Base-by-base conservation (phyloP, 2,888 invertebrate genomes). In the Seira sanloemensis region DNA sequence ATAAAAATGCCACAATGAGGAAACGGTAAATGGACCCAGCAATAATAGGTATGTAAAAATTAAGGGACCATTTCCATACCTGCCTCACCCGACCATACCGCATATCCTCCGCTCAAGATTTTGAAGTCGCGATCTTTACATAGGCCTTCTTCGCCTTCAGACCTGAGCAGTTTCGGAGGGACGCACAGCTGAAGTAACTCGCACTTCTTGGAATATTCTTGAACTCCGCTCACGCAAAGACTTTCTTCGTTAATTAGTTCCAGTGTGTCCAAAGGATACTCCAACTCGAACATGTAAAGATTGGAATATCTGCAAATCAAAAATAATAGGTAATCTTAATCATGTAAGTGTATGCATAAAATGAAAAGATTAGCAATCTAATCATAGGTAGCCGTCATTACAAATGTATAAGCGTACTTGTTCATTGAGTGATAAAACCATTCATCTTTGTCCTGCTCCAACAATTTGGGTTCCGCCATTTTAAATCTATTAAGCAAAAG, bases 81-180 rank as follows among this genome's bases (percentile, higher is more conserved):
- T 89, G 88, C 19, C 66, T 37, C 27, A 89, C 86, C 26, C 86
- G 77, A 46, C 68, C 65, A 12, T 79, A n/a, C 75, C 12, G 89
- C 86, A 72, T 89, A 89, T 1, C 89, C 89, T 0, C 89, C 89
- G 71, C 88, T 87, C 23, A 89, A 80, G 9, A 89, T 88, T 72
- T 88, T 88, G 68, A 89, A 89, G 73, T 89, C 89, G 65, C 89
- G 69, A 65, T 89, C 88, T 66, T 89, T 89, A 27, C 88, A 88
- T 0, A 89, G 82, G 1, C 89, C 88, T 68, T 89, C 89, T 68
- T 89, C 89, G 2, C 82, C 71, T 58, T 87, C 86, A 26, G 84
- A 79, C 0, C 86, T 84, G 0, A 89, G 76, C 2, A 89, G 46
- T 84, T 89, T 88, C 1, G 87, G 88, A n/a, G 88, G 89, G 73